Evolutionary conservation across 1,140 invertebrate species (phyloP), one percentile per base, ranked within the genome.

Genomic region (Temnothorax curvispinosus): DNA sequence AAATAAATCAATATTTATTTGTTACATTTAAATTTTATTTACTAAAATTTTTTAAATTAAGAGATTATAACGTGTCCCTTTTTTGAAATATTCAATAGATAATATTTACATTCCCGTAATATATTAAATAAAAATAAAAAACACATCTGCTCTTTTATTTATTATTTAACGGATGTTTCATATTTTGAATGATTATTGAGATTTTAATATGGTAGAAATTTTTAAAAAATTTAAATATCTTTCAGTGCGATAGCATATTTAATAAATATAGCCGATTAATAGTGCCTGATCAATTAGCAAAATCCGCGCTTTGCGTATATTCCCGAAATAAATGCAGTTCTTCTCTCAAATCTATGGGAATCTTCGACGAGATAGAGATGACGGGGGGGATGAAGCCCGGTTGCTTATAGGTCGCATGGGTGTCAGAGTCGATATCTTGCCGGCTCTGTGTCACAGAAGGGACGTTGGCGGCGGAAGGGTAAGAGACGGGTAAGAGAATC

Each of bases 361-460:
- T 62, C 54, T 32, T 21, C 27, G 47, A 65, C 71, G 84, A 88
- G 76, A 69, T 65, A 32, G 62, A 38, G 32, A 50, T 41, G 58
- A 64, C 32, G 84, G 60, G 75, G 72, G 72, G 65, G 27, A 27
- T 67, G 54, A 72, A 84, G 65, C 90, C 69, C 52, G 87, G 80
- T 89, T 91, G 90, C 87, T 91, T 89, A 91, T 87, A 86, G 85
- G 90, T 91, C 87, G 90, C 90, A 87, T 90, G 90, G 92, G 92
- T 94, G 93, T 93, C 91, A 93, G 92, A 94, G 94, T 94, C 94
- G 94, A 95, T 95, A 94, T 94, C 94, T 95, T 93, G 92, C 92
- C 90, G 91, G 91, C 90, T 94, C 92, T 91, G 93, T 94, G 94
- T 94, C 93, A 95, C 92, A 92, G 89, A 89, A 92, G 89, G 89